Evolutionary conservation across 1,140 invertebrate species (phyloP).

Genomic region (Drosophila pandora): DNA sequence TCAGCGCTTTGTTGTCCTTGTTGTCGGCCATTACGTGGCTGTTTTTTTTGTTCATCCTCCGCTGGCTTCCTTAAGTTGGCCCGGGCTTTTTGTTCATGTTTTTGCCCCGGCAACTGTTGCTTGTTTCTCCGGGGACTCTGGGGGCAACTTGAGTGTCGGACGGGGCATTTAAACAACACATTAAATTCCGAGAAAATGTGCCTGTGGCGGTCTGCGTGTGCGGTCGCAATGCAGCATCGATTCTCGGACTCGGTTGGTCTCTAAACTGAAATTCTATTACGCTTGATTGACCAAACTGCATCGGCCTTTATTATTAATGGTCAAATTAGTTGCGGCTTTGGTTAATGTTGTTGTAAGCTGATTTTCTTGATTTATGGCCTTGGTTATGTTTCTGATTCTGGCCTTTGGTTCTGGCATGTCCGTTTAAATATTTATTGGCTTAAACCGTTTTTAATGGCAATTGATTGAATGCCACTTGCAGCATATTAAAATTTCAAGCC

Average conservation of each 20-base stretch:
- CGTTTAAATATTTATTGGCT: conserved; percentile 38
- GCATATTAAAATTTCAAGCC: conserved; percentile 57
- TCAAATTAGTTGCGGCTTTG: conserved; percentile 39
- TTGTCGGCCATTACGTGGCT: conserved; percentile 72
- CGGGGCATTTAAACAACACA: conserved; percentile 32
- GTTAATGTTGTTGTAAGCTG: conserved; percentile 22
- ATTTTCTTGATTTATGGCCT: conserved; percentile 50
- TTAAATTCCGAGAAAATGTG: conserved; percentile 31
- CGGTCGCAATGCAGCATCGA: conserved; percentile 17
- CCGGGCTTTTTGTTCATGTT: not conserved
- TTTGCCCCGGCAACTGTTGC: conserved; percentile 62
- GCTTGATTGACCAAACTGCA: conserved; percentile 11
- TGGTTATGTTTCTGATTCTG: not conserved
- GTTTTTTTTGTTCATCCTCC: conserved; percentile 35
- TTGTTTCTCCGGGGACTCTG: conserved; percentile 25
- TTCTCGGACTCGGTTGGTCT: not conserved
- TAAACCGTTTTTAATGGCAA: conserved; percentile 58
- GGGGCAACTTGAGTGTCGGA: conserved; percentile 3
- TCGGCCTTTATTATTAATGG: conserved; percentile 35
- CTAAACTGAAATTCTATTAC: conserved; percentile 43
- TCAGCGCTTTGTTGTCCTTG: conserved; percentile 71
- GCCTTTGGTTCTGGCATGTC: not conserved
- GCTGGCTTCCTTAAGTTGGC: not conserved
- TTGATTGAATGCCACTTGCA: conserved; percentile 67
- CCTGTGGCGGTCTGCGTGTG: conserved; percentile 10